Evolutionary conservation across 2,888 invertebrate genomes (phyloP), one percentile per base, ranked within the genome.

Genomic region (Cheilosia grossa): DNA sequence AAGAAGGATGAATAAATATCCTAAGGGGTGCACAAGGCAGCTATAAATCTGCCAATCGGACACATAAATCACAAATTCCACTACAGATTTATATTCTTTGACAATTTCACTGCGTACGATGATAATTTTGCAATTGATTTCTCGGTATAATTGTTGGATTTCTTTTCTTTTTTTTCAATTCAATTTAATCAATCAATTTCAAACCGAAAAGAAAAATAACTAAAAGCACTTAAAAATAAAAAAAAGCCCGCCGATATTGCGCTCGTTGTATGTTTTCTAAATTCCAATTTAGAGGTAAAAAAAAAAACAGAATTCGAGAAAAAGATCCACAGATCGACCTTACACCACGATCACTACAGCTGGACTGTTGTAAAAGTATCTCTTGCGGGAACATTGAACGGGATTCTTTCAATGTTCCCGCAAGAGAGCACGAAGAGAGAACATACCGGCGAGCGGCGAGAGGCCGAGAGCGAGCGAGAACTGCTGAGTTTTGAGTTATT

Each of bases 51-150:
- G 47, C 81, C 66, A 59, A 72, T 75, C 67, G 72, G 79, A 83
- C 83, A 83, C 85, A 85, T 81, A 75, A 85, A 85, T 85, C 85
- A 85, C 85, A 72, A 72, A 72, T 66, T 64, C 59, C 72, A 80
- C 74, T 79, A 30, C 56, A 73, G 40, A 74, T 64, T 67, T 53
- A 33, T 33, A 42, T 67, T 72, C 47, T 64, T 82, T 64, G 19
- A 75, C 42, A 61, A 63, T 30, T 69, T 69, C 82, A 73, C 63
- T 69, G 69, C 49, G 51, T 56, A 59, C n/a, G 44, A 10, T 40
- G 19, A 10, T n/a, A 58, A 17, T 58, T 56, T 27, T 33, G 37
- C 13, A 75, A 67, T 67, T 56, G 67, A 78, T 44, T 81, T 67
- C 67, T 56, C 37, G 75, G 75, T 75, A 70, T 64, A 37, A 37